These are phyloP conservation scores for Syngnathus acus DNA, from an alignment of 2,797 vertebrate genomes.

Conservation along the genomic window DNA sequence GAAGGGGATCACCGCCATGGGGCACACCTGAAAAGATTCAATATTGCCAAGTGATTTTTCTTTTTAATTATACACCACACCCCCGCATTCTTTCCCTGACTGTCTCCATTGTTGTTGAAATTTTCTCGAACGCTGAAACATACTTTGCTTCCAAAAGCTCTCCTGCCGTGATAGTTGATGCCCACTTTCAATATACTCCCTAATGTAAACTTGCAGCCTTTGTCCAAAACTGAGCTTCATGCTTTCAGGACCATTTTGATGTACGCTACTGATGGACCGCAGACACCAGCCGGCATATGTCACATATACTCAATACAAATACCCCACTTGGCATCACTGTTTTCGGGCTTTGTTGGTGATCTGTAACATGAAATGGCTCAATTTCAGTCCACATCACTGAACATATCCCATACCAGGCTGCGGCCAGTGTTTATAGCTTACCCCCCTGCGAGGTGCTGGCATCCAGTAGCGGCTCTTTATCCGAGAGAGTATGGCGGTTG, in stretches of 20 bases:
- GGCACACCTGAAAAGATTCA: conserved; percentile 53
- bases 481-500: conserved; percentile 58
- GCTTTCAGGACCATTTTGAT: conserved; percentile 19
- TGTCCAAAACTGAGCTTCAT: conserved; percentile 36
- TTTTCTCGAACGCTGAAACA: conserved; percentile 28
- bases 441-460: conserved; percentile 61
- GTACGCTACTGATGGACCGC: conserved; percentile 46
- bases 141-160: conserved; percentile 20
- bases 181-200: conserved; percentile 21
- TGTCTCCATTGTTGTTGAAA: conserved; percentile 2
- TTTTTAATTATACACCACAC: conserved; percentile 39
- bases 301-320: conserved; percentile 55
- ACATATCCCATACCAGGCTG: conserved; percentile 64
- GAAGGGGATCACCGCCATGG: conserved; percentile 46
- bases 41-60: conserved; percentile 24
- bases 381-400: conserved; percentile 60
- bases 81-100: conserved; percentile 4
- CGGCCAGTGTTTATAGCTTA: conserved; percentile 60
- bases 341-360: conserved; percentile 54
- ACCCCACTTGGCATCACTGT: conserved; percentile 52
- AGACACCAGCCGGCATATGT: conserved; percentile 44
- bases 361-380: conserved; percentile 68
- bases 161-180: conserved; percentile 38
- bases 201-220: conserved; percentile 44
- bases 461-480: conserved; percentile 53